phyloP scores from a whole-genome alignment of 1,140 invertebrate species.

The Cecropterus lyciades region DNA sequence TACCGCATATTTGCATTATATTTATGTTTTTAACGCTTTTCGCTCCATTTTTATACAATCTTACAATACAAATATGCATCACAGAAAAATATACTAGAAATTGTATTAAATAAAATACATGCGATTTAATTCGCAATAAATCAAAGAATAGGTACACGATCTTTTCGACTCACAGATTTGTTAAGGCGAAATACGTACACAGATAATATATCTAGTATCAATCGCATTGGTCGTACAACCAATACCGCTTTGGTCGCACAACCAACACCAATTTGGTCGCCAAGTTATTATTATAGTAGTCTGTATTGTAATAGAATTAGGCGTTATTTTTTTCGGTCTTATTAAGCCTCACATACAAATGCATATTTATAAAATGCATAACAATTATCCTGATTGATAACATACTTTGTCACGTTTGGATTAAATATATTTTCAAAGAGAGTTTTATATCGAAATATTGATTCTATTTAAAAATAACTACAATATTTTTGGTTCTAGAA shows the following conservation, averaged over 20 bases:
- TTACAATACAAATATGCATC: not conserved
- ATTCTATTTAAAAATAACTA: conserved; percentile 26
- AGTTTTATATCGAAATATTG: conserved; percentile 9
- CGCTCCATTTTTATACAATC: not conserved
- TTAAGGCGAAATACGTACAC: no score
- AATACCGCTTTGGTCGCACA: no score
- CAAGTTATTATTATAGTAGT: no score
- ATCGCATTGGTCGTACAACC: no score
- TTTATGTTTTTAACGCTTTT: no score
- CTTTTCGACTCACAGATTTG: no score
- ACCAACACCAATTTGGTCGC: no score
- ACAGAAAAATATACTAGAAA: no score
- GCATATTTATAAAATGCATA: conserved; percentile 17
- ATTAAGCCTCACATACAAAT: conserved; percentile 22
- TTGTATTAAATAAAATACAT: no score
- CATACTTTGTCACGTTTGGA: conserved; percentile 8
- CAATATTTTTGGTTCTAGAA: conserved; percentile 14
- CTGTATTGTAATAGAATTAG: not conserved
- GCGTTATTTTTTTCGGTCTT: not conserved
- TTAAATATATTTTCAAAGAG: conserved; percentile 11
- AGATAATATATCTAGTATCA: no score
- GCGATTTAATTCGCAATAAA: no score
- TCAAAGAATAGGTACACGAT: no score
- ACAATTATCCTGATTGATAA: conserved; percentile 11
- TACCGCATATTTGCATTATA: not conserved